Evolutionary conservation across 2,113 vertebrate species (phyloP).

Genomic region (Oophaga pumilio): DNA sequence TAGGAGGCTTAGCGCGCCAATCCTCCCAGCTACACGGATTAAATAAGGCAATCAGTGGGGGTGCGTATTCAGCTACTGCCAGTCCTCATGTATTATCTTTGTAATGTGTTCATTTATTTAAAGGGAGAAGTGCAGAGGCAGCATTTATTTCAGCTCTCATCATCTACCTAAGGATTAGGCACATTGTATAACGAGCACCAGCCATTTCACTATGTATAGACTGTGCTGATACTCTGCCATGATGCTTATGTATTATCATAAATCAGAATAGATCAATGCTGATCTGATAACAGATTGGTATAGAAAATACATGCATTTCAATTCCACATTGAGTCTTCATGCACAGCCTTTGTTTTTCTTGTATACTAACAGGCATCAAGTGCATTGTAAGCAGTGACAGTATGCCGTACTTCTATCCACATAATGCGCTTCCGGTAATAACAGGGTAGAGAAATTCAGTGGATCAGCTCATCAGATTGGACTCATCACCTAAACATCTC

Average conservation of each 20-base stretch:
- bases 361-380: constrained; percentile 11
- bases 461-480: constrained; percentile 23
- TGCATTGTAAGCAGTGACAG: constrained; percentile 16
- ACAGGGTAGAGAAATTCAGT: background rate
- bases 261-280: background rate
- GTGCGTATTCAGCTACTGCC: background rate
- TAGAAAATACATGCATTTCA: background rate
- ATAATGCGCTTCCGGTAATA: background rate
- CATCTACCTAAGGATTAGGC: background rate
- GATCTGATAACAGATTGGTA: background rate
- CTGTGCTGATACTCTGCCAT: background rate
- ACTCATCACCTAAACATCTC: constrained; percentile 16
- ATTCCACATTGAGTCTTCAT: background rate
- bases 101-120: background rate
- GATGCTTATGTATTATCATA: background rate
- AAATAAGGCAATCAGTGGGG: constrained; percentile 5
- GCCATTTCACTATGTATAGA: background rate
- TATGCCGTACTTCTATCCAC: background rate
- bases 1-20: background rate
- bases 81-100: background rate
- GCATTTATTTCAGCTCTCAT: background rate
- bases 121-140: background rate
- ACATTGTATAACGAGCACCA: background rate
- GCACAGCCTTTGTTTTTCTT: background rate
- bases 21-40: background rate